Evolutionary conservation across 2,888 invertebrate species (phyloP).

Genomic region (Fabriciana adippe): DNA sequence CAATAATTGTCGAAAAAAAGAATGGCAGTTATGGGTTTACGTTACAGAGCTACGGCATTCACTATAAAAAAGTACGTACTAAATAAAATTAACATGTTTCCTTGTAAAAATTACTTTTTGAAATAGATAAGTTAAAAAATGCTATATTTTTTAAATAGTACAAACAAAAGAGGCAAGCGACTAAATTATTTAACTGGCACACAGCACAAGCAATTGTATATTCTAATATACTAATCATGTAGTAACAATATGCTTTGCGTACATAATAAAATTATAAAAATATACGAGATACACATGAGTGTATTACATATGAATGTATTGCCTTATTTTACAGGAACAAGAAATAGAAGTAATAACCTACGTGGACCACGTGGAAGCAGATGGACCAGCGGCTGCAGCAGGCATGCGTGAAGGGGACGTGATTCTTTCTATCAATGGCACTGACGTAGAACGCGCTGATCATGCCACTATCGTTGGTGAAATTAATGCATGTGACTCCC

Average conservation of each 20-base stretch:
- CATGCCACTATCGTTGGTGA: constrained; percentile 96
- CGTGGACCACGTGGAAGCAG: constrained; percentile 96
- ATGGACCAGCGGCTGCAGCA: constrained; percentile 94
- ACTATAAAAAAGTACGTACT: constrained; percentile 88
- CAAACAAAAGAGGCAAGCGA: too few species aligned
- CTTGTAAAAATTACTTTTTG: too few species aligned
- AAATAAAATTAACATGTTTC: neutral
- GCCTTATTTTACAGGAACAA: constrained; percentile 82
- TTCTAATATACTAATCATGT: neutral
- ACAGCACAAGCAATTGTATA: neutral
- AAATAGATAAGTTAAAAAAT: too few species aligned
- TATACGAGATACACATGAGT: neutral
- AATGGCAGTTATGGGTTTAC: constrained; percentile 97
- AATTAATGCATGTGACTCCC: constrained; percentile 93
- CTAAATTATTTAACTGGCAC: too few species aligned
- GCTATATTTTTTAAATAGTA: too few species aligned
- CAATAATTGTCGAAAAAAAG: constrained; percentile 95
- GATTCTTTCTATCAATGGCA: constrained; percentile 97
- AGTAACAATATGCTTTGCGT: neutral
- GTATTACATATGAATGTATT: neutral
- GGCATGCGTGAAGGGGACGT: constrained; percentile 99
- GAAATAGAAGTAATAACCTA: constrained; percentile 98
- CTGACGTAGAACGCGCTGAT: constrained; percentile 96
- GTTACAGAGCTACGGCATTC: constrained; percentile 97
- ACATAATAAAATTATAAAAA: neutral